Base-by-base conservation (phyloP, 2,888 invertebrate species). In the Syrista parreyssii region DNA sequence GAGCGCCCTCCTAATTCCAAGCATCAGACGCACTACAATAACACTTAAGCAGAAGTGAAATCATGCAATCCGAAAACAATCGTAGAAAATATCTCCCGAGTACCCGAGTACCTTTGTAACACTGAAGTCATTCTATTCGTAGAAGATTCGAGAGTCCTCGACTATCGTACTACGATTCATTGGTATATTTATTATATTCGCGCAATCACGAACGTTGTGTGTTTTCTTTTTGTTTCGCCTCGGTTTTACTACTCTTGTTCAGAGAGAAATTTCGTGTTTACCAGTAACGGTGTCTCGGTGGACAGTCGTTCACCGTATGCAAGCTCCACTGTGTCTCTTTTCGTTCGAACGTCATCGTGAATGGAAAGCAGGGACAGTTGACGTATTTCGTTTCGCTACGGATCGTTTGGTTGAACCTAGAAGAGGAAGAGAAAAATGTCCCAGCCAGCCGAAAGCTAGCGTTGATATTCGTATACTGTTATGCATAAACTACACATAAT, bases 401-500 rank as follows among this genome's bases (percentile, higher is more conserved):
- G 9, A 31, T 71, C 71, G 77, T 76, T 79, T 77, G 74, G 79
- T 79, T 23, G 55, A 55, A 55, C 6, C 23, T 9, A 55, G 15
- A 55, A 23, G 23, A 23, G 6, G n/a, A n/a, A n/a, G n/a, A 23
- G 15, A 55, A 40, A 23, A 23, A 9, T 55, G 55, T 82, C 81
- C 82, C 83, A 83, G 82, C 84, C 88, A 83, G 86, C 86, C 88
- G 83, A 86, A 86, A 87, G 86, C 88, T 91, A 91, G 90, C 90
- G 89, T 91, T 89, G 90, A 91, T 91, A 91, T 90, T 91, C 91
- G 89, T 89, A 89, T 89, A 89, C 87, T 86, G 88, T 88, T 88
- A 91, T 90, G 89, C 90, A 91, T 91, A 90, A 91, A 91, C 88
- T 91, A 91, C 90, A 91, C 89, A 90, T 91, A 90, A 90, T 91